Percentiles rank a stretch among this genome's conserved stretches.
These are phyloP conservation scores for Amphimedon queenslandica DNA, from an alignment of 37 sponge, comb jelly and placozoan genomes.

Conservation along the genomic window DNA sequence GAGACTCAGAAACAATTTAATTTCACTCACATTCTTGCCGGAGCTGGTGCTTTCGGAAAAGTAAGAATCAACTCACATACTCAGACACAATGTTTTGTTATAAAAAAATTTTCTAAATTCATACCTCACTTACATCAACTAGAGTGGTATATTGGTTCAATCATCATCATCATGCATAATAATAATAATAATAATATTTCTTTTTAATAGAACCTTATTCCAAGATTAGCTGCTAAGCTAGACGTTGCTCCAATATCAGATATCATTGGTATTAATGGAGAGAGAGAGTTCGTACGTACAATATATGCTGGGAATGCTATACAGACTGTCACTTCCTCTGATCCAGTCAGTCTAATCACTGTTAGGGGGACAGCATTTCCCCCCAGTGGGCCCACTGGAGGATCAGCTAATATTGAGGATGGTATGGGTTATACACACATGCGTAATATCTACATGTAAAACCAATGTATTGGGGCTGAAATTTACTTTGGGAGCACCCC, in stretches of 20 bases:
- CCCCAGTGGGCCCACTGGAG: slow-evolving; percentile 61
- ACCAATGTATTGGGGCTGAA: no score
- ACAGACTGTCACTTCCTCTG: slow-evolving; percentile 75
- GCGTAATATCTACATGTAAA: background rate
- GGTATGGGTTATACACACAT: slow-evolving; percentile 17
- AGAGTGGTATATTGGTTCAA: background rate
- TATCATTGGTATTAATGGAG: slow-evolving; percentile 75
- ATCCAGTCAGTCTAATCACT: slow-evolving; percentile 83
- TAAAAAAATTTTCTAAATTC: background rate
- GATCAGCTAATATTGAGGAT: slow-evolving; percentile 49
- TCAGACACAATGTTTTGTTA: background rate
- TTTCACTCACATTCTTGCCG: slow-evolving; percentile 88
- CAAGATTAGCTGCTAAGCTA: slow-evolving; percentile 89
- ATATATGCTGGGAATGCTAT: slow-evolving; percentile 77
- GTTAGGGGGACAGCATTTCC: slow-evolving; percentile 95
- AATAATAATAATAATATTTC: no score
- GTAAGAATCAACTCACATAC: slow-evolving; percentile 31
- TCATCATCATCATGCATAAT: background rate
- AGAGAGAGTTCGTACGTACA: slow-evolving; percentile 5
- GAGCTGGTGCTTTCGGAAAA: slow-evolving; percentile 94
- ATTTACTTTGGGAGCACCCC: no score
- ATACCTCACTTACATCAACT: background rate
- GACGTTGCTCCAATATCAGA: slow-evolving; percentile 96
- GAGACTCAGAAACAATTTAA: slow-evolving; percentile 82
- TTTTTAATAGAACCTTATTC: slow-evolving; percentile 71